phyloP scores from a whole-genome alignment of 2,113 vertebrate species.

The Setophaga coronata region DNA sequence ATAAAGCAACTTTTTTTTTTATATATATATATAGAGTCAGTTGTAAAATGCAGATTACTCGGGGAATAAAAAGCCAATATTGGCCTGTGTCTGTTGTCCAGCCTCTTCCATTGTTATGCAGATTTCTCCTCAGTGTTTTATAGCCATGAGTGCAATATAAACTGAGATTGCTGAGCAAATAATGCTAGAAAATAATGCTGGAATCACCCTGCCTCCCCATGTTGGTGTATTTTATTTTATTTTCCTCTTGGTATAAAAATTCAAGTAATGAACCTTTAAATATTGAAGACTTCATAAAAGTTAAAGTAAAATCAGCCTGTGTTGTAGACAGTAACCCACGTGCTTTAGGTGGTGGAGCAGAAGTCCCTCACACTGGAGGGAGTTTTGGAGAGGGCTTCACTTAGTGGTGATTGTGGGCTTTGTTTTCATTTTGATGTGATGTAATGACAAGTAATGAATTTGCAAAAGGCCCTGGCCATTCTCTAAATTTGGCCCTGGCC shows the following conservation, averaged over 20 bases:
- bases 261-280: neutral
- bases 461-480: neutral
- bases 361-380: neutral
- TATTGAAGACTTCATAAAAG: neutral
- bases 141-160: neutral
- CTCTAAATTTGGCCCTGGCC: neutral
- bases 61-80: neutral
- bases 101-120: neutral
- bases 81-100: neutral
- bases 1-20: neutral
- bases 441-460: neutral
- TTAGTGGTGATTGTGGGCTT: neutral
- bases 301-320: fast-evolving
- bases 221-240: neutral
- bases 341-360: neutral
- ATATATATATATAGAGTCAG: neutral
- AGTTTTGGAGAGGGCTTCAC: neutral
- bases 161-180: neutral
- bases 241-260: neutral
- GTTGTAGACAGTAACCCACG: fast-evolving
- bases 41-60: neutral
- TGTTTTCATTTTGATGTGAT: neutral
- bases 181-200: neutral
- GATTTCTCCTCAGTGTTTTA: neutral
- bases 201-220: neutral